Evolutionary conservation across 2,888 invertebrate genomes (phyloP).

Genomic region (Eupithecia abbreviata): DNA sequence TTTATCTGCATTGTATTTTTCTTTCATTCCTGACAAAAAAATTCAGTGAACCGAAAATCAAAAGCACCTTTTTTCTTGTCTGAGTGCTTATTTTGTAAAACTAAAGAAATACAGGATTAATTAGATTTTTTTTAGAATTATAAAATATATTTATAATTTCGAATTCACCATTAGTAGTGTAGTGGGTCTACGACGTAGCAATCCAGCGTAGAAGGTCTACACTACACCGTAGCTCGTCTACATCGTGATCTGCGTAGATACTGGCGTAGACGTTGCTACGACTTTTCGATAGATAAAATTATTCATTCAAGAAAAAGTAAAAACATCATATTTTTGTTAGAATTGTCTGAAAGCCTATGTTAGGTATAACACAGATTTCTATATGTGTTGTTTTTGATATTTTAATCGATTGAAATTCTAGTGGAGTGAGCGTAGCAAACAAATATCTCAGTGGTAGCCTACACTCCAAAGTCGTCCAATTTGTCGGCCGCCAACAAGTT

Average conservation of each 20-base stretch:
- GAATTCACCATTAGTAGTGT: neutral
- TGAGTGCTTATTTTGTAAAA: no score
- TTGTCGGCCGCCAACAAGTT: neutral
- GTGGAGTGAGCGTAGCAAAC: no score
- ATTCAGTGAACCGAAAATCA: no score
- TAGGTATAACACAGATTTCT: no score
- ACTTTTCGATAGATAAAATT: neutral
- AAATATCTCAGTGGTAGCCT: neutral
- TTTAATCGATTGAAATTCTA: neutral
- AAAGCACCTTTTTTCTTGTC: no score
- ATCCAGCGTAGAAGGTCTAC: neutral
- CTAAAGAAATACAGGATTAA: no score
- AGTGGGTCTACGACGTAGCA: neutral
- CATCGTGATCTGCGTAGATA: neutral
- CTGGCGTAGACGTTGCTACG: neutral
- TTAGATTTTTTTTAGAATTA: neutral
- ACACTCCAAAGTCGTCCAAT: neutral
- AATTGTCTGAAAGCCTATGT: no score
- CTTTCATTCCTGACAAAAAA: no score
- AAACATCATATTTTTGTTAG: no score
- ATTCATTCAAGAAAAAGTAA: no score
- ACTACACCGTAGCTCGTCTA: neutral
- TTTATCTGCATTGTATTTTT: neutral
- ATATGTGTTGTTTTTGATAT: neutral
- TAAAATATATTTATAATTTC: neutral